These are phyloP conservation scores for Bovichtus variegatus DNA, from an alignment of 2,797 vertebrate genomes.

Conservation along the genomic window DNA sequence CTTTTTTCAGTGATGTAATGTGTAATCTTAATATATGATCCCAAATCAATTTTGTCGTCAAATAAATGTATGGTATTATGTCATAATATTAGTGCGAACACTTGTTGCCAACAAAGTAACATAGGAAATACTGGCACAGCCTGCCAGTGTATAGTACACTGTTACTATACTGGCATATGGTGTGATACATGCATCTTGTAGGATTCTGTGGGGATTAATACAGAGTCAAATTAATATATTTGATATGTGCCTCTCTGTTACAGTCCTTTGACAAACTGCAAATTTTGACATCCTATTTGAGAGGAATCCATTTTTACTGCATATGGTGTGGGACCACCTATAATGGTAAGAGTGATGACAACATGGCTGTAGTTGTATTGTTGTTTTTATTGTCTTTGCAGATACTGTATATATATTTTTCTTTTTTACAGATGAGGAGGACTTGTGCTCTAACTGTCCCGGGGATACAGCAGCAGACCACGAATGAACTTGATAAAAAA, in stretches of 20 bases:
- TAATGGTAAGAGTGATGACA: conserved; percentile 89
- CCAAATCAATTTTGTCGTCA: neutral
- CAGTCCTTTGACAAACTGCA: conserved; percentile 92
- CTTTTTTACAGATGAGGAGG: conserved; percentile 88
- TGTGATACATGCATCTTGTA: neutral
- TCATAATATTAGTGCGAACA: neutral
- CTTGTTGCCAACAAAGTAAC: neutral
- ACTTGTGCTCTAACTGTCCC: conserved; percentile 92
- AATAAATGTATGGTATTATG: neutral
- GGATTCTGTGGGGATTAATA: neutral
- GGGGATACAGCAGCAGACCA: conserved; percentile 93
- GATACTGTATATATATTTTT: neutral
- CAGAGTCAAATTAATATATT: neutral
- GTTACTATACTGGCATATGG: neutral
- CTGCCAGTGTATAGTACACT: neutral
- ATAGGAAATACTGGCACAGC: neutral
- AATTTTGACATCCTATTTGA: conserved; percentile 92
- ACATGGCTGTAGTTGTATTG: neutral
- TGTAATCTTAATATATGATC: neutral
- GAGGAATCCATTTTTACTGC: conserved; percentile 93
- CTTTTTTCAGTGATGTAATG: neutral
- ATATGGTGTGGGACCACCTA: conserved; percentile 97
- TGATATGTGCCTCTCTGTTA: conserved; percentile 23
- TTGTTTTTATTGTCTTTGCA: conserved; percentile 15
- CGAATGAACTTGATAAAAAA: conserved; percentile 79